Percentiles rank a stretch among this genome's conserved stretches.
Conservation (phyloP, 2,113 vertebrate species). For the Prochilodus magdalenae region DNA sequence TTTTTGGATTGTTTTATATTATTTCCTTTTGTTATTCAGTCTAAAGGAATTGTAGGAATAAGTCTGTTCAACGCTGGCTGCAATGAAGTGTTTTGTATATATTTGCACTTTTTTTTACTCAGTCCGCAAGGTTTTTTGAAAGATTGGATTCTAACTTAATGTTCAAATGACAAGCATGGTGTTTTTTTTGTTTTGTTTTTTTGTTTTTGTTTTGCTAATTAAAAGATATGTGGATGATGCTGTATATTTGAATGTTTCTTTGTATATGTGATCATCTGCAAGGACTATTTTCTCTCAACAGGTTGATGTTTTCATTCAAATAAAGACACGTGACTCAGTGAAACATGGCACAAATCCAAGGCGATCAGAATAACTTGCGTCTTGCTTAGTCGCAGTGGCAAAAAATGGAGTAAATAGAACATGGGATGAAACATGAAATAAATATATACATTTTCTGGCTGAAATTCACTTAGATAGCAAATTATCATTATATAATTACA, state of each 20-base stretch:
- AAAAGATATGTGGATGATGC: conserved; percentile 69
- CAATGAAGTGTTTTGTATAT: conserved; percentile 72
- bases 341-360: conserved; percentile 2
- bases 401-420: too few relatives aligned
- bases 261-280: conserved; percentile 61
- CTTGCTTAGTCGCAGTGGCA: not conserved
- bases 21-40: conserved; percentile 37
- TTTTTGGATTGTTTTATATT: conserved; percentile 42
- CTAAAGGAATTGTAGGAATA: conserved; percentile 59
- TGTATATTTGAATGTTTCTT: conserved; percentile 66
- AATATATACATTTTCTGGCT: not conserved
- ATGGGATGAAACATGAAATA: too few relatives aligned
- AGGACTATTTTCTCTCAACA: conserved; percentile 59
- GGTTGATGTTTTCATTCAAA: conserved; percentile 66
- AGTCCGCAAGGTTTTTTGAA: conserved; percentile 59
- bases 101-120: conserved; percentile 70
- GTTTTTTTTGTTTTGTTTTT: conserved; percentile 61
- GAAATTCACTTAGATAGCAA: not conserved
- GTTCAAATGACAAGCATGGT: conserved; percentile 67
- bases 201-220: conserved; percentile 65
- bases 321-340: conserved; percentile 64
- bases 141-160: conserved; percentile 64
- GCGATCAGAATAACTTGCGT: not conserved
- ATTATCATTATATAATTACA: not conserved
- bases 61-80: conserved; percentile 65